A percentile compares a stretch with the other conserved stretches of the same genome.
These are phyloP conservation scores for Bubo scandiacus DNA, from an alignment of 2,113 vertebrate genomes.

Conservation along the genomic window DNA sequence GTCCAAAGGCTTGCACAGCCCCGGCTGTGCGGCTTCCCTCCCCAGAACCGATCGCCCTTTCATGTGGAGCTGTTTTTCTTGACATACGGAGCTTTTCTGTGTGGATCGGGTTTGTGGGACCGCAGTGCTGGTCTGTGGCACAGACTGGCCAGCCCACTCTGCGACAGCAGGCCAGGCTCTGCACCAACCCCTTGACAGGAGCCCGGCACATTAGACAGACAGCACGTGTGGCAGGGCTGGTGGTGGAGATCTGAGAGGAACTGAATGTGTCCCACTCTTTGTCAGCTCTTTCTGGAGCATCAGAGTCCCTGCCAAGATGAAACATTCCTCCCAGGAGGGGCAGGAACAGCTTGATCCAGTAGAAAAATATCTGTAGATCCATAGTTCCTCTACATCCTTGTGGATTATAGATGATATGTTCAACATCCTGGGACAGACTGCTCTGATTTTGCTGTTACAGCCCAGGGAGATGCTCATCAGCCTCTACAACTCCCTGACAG, in stretches of 20 bases:
- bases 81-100: rapidly evolving
- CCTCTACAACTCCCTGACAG: too few species aligned
- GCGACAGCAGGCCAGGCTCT: rapidly evolving
- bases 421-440: background rate
- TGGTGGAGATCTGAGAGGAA: background rate
- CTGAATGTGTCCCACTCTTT: rapidly evolving
- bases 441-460: background rate
- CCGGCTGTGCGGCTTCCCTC: rapidly evolving
- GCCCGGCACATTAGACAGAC: rapidly evolving
- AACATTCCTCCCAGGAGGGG: background rate
- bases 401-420: rapidly evolving
- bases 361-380: background rate
- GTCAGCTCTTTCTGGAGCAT: background rate
- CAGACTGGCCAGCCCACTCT: rapidly evolving
- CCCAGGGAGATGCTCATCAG: background rate
- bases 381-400: rapidly evolving
- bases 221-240: rapidly evolving
- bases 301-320: background rate
- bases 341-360: background rate
- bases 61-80: rapidly evolving
- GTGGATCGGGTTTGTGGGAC: rapidly evolving
- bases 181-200: background rate
- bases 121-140: background rate
- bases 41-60: rapidly evolving
- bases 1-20: background rate